Evolutionary conservation across 2,797 vertebrate genomes (phyloP).

Genomic region (Brachyalestes nurse): DNA sequence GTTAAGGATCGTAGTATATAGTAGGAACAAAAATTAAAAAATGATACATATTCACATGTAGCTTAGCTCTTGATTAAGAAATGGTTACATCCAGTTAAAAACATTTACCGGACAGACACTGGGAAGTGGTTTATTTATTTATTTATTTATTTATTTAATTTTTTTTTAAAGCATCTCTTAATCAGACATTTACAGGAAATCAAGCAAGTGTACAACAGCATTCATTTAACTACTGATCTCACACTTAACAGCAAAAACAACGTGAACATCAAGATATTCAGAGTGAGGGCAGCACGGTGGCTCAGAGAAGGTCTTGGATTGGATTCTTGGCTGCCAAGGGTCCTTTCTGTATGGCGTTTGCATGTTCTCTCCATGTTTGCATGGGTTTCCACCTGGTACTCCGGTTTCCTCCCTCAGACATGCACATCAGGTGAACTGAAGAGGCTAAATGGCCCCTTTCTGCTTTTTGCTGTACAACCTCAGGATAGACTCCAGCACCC

Average conservation of each 20-base stretch:
- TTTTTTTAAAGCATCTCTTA: constrained; percentile 22
- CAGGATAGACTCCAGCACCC: too few relatives aligned
- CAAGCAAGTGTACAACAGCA: constrained; percentile 15
- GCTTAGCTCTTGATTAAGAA: not conserved
- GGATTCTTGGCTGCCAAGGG: too few relatives aligned
- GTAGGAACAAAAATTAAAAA: too few relatives aligned
- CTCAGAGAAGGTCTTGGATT: too few relatives aligned
- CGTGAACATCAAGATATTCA: constrained; percentile 8
- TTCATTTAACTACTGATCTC: constrained; percentile 12
- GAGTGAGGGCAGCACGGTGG: not conserved
- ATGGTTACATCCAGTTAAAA: not conserved
- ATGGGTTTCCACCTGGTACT: too few relatives aligned
- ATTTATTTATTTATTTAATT: not conserved
- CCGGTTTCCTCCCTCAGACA: too few relatives aligned
- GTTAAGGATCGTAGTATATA: too few relatives aligned
- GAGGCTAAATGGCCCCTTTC: too few relatives aligned
- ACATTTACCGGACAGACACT: not conserved
- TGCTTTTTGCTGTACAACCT: too few relatives aligned
- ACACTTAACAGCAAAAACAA: constrained; percentile 28
- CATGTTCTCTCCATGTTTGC: too few relatives aligned
- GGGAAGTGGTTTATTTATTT: not conserved
- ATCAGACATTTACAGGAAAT: constrained; percentile 24
- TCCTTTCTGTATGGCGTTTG: too few relatives aligned
- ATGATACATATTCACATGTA: not conserved
- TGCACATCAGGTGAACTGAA: too few relatives aligned